Percentiles rank a stretch among this genome's conserved stretches.
Conservation (phyloP, 2,888 invertebrate species). For the Oegoconia quadripuncta region DNA sequence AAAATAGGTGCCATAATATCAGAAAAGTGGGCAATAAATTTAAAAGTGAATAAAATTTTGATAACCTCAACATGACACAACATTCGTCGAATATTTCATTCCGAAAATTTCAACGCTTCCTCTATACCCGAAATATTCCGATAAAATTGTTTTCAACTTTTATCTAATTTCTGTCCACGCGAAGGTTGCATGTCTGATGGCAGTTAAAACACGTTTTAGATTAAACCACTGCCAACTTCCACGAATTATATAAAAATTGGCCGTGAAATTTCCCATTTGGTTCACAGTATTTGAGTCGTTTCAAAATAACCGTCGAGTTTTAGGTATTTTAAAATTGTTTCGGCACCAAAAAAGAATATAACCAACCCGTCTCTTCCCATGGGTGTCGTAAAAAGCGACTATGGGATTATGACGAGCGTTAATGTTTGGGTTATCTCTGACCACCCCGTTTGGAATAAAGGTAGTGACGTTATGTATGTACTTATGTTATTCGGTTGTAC, state of each 20-base stretch:
- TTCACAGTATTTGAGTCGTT: conserved; percentile 44
- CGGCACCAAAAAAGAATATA: too few relatives aligned
- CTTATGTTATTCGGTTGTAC: too few relatives aligned
- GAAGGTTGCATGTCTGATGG: conserved; percentile 51
- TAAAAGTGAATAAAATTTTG: conserved; percentile 11
- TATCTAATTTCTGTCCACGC: conserved; percentile 53
- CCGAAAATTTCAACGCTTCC: conserved; percentile 38
- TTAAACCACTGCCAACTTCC: conserved; percentile 72
- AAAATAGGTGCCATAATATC: conserved; percentile 8
- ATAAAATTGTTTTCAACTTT: conserved; percentile 52
- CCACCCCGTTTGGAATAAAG: too few relatives aligned
- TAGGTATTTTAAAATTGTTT: conserved; percentile 1
- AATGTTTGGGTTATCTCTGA: too few relatives aligned
- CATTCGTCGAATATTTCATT: conserved; percentile 21
- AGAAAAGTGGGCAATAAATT: conserved; percentile 11
- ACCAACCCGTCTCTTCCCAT: too few relatives aligned
- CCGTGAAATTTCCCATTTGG: conserved; percentile 73
- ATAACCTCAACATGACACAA: conserved; percentile 13
- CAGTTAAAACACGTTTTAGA: conserved; percentile 62
- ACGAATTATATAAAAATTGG: conserved; percentile 72
- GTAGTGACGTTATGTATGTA: too few relatives aligned
- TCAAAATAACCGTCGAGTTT: conserved; percentile 38
- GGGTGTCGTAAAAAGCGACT: too few relatives aligned
- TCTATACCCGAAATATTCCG: conserved; percentile 25
- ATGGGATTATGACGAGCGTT: too few relatives aligned